Percentiles rank a stretch among this genome's conserved stretches.
Evolutionary conservation across 2,797 vertebrate species (phyloP).

Genomic region (Danio choprae): DNA sequence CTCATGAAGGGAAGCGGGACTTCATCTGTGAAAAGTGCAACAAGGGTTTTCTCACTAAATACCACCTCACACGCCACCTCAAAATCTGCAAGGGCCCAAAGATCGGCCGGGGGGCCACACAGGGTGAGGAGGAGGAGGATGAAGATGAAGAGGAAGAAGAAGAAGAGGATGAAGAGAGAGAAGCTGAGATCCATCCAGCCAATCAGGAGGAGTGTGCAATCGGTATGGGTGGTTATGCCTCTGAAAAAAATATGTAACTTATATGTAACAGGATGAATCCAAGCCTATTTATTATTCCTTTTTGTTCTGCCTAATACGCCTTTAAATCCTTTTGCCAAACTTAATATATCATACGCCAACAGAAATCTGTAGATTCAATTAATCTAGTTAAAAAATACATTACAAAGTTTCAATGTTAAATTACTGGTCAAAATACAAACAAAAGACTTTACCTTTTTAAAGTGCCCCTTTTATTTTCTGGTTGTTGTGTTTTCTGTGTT

Average conservation of each 20-base stretch:
- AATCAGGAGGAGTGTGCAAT: conserved; percentile 75
- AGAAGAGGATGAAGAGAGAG: conserved; percentile 47
- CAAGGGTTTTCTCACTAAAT: conserved; percentile 97
- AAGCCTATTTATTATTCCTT: conserved; percentile 1
- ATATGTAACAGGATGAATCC: not conserved
- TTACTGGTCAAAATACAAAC: not conserved
- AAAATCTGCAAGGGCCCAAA: conserved; percentile 98
- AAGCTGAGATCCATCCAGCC: conserved; percentile 55
- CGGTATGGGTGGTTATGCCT: conserved; percentile 72
- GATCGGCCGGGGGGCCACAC: conserved; percentile 76
- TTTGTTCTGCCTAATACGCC: not conserved
- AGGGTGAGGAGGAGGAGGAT: conserved; percentile 62
- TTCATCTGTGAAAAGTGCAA: conserved; percentile 98
- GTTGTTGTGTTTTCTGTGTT: not conserved
- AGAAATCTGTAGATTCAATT: conserved; percentile 9
- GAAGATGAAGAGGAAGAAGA: conserved; percentile 53
- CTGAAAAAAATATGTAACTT: conserved; percentile 63
- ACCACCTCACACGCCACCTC: conserved; percentile 96
- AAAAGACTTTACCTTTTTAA: not conserved
- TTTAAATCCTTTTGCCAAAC: conserved; percentile 19
- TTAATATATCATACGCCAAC: not conserved
- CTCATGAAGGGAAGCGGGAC: conserved; percentile 94
- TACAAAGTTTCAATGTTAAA: not conserved
- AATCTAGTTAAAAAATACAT: not conserved
- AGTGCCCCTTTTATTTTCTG: not conserved